Conservation (phyloP, 2,888 invertebrate genomes). For the Drosophila quinaria region DNA sequence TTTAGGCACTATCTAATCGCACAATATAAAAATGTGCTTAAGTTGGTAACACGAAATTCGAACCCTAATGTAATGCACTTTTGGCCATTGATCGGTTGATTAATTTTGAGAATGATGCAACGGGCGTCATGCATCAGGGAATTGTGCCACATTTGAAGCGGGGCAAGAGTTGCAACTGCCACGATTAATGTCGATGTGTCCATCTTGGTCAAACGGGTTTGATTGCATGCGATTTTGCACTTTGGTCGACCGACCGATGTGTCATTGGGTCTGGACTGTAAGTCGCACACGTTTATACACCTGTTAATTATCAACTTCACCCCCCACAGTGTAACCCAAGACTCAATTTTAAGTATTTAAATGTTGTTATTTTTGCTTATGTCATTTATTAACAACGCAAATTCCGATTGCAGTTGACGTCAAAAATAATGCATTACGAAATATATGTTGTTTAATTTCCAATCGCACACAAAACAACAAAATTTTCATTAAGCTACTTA, state of each 20-base stretch:
- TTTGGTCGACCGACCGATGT: conserved; percentile 13
- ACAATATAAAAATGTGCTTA: background rate
- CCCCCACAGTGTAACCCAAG: background rate
- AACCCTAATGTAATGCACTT: conserved; percentile 1
- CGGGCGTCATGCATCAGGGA: conserved; percentile 38
- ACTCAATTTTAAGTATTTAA: background rate
- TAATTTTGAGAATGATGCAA: conserved; percentile 48
- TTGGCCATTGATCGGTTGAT: conserved; percentile 7
- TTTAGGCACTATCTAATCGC: background rate
- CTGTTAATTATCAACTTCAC: conserved; percentile 35
- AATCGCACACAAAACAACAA: conserved; percentile 30
- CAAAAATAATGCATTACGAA: conserved; percentile 32
- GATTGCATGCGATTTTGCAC: conserved; percentile 23
- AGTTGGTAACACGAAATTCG: background rate
- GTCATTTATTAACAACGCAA: conserved; percentile 38
- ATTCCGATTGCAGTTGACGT: conserved; percentile 45
- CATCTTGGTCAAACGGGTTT: conserved; percentile 44
- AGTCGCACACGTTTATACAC: conserved; percentile 39
- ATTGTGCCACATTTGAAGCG: conserved; percentile 40
- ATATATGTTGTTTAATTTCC: conserved; percentile 26
- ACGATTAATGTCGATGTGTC: background rate
- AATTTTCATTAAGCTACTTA: conserved; percentile 1
- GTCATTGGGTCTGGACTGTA: conserved; percentile 8
- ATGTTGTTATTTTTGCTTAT: conserved; percentile 1
- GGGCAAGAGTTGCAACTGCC: conserved; percentile 10